These are phyloP conservation scores for Glomeris marginata DNA, from an alignment of 2,888 invertebrate genomes.

Conservation along the genomic window DNA sequence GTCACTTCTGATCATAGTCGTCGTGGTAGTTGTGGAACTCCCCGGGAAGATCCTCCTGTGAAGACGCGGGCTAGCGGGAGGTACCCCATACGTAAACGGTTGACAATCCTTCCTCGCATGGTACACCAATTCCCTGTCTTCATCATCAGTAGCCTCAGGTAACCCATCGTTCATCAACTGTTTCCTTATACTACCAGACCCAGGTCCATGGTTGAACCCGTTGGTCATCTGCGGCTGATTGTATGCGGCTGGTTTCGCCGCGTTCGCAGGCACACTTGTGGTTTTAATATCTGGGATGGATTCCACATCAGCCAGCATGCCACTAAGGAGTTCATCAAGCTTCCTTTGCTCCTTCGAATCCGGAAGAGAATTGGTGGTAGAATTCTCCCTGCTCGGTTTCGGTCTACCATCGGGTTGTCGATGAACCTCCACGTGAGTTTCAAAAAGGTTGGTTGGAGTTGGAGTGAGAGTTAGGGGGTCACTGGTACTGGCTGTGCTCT, in stretches of 20 bases:
- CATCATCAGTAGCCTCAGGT: background rate
- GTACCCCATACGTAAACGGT: constrained; percentile 72
- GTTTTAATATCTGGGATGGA: constrained; percentile 47
- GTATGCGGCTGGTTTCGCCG: constrained; percentile 13
- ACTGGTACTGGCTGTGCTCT: constrained; percentile 14
- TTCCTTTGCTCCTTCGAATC: constrained; percentile 35
- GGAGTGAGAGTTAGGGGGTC: constrained; percentile 36
- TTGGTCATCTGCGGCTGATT: constrained; percentile 3
- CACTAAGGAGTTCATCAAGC: constrained; percentile 66
- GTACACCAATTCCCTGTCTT: constrained; percentile 48
- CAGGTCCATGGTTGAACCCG: constrained; percentile 1
- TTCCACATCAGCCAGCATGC: constrained; percentile 76
- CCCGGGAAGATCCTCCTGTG: background rate
- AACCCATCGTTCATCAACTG: background rate
- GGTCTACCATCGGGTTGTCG: constrained; percentile 20
- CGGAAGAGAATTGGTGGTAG: background rate
- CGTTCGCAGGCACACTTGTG: constrained; percentile 14
- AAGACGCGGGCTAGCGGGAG: constrained; percentile 12
- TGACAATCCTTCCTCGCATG: constrained; percentile 79
- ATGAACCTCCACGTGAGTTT: constrained; percentile 12
- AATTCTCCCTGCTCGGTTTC: constrained; percentile 27
- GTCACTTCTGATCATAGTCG: background rate
- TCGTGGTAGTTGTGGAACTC: constrained; percentile 15
- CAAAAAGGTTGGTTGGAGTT: constrained; percentile 13
- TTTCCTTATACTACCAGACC: too few relatives aligned